A percentile compares a stretch with the other conserved stretches of the same genome.
Evolutionary conservation across 1,140 invertebrate genomes (phyloP).

Genomic region (Nasonia vitripennis): DNA sequence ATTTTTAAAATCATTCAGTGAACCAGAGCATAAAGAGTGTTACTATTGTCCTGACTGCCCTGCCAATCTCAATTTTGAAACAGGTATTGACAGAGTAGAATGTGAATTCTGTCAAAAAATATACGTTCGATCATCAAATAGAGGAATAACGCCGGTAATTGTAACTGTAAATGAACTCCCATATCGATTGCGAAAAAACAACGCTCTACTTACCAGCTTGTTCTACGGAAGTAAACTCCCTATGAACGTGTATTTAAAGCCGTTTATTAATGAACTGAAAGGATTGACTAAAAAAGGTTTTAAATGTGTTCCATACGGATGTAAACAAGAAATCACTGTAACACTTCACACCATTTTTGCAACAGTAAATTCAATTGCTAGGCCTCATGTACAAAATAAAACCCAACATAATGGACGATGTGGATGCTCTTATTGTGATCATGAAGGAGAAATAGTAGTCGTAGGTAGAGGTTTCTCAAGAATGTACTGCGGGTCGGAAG

Average conservation of each 20-base stretch:
- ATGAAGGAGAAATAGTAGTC: too few species aligned
- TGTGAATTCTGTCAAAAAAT: background rate
- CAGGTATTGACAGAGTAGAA: background rate
- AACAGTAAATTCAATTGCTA: too few species aligned
- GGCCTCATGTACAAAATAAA: too few species aligned
- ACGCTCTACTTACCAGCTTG: background rate
- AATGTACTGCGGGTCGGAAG: background rate
- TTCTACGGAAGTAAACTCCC: background rate
- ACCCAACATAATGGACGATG: too few species aligned
- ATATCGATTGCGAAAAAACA: background rate
- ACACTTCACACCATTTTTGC: too few species aligned
- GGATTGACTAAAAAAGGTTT: background rate
- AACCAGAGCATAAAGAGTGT: background rate
- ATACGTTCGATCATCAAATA: background rate
- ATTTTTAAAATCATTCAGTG: background rate
- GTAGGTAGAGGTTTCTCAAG: conserved; percentile 41
- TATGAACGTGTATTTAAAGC: background rate
- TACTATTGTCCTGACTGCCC: background rate
- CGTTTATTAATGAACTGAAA: background rate
- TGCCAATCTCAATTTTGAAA: background rate
- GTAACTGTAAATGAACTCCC: background rate
- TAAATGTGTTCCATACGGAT: too few species aligned
- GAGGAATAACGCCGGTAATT: background rate
- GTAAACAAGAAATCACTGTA: too few species aligned
- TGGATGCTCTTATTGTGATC: too few species aligned